phyloP scores from a whole-genome alignment of 1,140 invertebrate species.

The Ganaspis sp. region DNA sequence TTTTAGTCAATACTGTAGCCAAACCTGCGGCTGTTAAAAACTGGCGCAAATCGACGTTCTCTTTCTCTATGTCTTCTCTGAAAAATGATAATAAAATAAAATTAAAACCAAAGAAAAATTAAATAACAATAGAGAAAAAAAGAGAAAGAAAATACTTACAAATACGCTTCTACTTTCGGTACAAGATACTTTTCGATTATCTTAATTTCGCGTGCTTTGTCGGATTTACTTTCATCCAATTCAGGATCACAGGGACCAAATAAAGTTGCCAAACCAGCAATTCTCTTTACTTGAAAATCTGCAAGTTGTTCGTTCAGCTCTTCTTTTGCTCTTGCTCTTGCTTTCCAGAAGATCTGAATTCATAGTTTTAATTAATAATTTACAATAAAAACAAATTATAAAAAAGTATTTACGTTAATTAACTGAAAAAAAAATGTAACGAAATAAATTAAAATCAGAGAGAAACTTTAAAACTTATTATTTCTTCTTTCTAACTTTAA shows the following conservation, averaged over 20 bases:
- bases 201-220: conserved; percentile 87
- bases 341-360: conserved; percentile 87
- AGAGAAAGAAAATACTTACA: conserved; percentile 76
- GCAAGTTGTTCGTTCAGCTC: conserved; percentile 90
- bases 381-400: neutral
- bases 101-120: conserved; percentile 29
- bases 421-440: too few relatives aligned
- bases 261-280: conserved; percentile 91
- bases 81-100: conserved; percentile 55
- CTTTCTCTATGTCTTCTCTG: conserved; percentile 85
- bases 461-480: too few relatives aligned
- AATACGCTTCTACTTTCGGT: conserved; percentile 83
- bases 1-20: conserved; percentile 86
- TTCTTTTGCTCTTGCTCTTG: conserved; percentile 88
- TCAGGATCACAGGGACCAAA: conserved; percentile 92
- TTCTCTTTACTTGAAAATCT: conserved; percentile 93
- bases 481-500: too few relatives aligned
- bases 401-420: too few relatives aligned
- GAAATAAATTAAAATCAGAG: too few relatives aligned
- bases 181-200: conserved; percentile 85
- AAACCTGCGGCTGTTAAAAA: conserved; percentile 86
- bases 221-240: conserved; percentile 87
- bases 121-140: conserved; percentile 21
- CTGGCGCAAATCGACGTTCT: conserved; percentile 81
- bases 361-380: conserved; percentile 31